Evolutionary conservation across 1,140 invertebrate genomes (phyloP), one percentile per base, ranked within the genome.

Genomic region (Bilobella aurantiaca): DNA sequence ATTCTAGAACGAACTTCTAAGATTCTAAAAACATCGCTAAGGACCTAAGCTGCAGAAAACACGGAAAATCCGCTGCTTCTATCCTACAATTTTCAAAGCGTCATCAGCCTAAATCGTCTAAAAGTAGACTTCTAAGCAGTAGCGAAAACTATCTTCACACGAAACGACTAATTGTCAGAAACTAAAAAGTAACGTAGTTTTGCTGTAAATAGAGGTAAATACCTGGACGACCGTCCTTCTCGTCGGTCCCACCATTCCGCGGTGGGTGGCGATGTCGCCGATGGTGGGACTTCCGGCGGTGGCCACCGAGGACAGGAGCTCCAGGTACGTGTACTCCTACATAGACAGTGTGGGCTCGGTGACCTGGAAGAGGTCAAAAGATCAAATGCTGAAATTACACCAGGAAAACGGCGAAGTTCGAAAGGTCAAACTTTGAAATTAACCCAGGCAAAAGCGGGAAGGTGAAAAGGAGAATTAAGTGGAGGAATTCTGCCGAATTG

Each of bases 271-370:
- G 81, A 71, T 87, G 84, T 73, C 89, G 88, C 31, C 71, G 69
- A 67, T 73, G 75, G 56, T 78, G 77, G 66, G 77, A 76, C 64
- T 87, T 82, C 69, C 87, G 82, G 73, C 85, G 72, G 49, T 74
- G 84, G 58, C 74, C 73, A 31, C 76, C 75, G 62, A 61, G 58
- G 61, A 62, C 3, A 37, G 61, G 21, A 37, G 63, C 37, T 2
- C 71, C 68, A 1, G 88, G 90, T 68, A 91, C 82, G 79, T 91
- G 90, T 14, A 93, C 88, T 3, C 90, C 90, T 72, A 92, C 88
- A 77, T 90, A 93, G 25, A 93, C 87, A 12, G 88, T 90, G 76
- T 92, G 90, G 63, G 88, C 89, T 71, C 90, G 83, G 78, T 93
- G 90, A 78, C 90, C 90, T 92, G 79, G 3, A 69, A 65, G 47